phyloP scores from a whole-genome alignment of 1,140 invertebrate genomes.

The Bathynomus jamesi region DNA sequence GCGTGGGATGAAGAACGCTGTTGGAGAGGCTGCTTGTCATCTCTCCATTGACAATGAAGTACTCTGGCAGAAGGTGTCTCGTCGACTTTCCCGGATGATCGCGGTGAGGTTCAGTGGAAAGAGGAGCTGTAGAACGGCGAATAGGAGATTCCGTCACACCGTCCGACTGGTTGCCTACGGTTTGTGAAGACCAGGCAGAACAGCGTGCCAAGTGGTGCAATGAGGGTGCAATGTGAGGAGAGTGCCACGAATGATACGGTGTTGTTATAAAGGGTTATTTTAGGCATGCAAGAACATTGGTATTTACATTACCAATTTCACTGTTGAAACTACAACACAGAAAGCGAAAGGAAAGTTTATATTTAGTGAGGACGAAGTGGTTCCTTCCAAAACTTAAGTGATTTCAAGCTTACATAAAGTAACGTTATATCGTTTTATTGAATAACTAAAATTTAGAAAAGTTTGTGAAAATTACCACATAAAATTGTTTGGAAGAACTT shows the following conservation, averaged over 20 bases:
- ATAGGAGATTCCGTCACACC: conserved; percentile 59
- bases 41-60: conserved; percentile 28
- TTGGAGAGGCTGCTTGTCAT: conserved; percentile 38
- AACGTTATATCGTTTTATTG: no score
- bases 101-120: conserved; percentile 62
- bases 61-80: conserved; percentile 56
- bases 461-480: no score
- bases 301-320: no score
- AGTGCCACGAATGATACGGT: not conserved
- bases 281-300: not conserved
- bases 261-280: not conserved
- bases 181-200: conserved; percentile 19
- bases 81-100: conserved; percentile 57
- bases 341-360: no score
- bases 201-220: not conserved
- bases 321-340: no score
- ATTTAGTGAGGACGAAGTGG: no score
- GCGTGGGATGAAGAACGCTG: conserved; percentile 36
- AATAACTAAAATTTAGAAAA: no score
- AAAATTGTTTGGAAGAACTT: no score
- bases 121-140: conserved; percentile 63
- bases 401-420: no score
- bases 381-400: no score
- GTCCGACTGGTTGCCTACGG: conserved; percentile 39
- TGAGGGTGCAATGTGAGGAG: not conserved